Percentiles rank a stretch among this genome's conserved stretches.
Conservation (phyloP, 2,797 vertebrate species). For the Pristis pectinata region DNA sequence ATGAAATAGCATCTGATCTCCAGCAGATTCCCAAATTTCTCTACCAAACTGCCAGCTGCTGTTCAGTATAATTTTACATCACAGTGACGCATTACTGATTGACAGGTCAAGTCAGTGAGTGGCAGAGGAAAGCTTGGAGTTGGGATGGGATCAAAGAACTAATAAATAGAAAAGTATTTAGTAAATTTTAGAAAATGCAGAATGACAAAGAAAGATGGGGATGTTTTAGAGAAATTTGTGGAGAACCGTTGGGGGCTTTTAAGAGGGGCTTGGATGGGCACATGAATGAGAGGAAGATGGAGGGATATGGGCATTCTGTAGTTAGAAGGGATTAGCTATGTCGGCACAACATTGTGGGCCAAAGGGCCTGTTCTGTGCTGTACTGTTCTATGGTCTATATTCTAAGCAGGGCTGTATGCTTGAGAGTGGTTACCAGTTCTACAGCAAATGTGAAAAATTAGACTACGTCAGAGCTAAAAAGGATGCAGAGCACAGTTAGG, state of each 20-base stretch:
- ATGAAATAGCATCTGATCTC: too few relatives aligned
- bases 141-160: neutral
- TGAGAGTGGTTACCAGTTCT: neutral
- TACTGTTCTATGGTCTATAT: too few relatives aligned
- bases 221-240: neutral
- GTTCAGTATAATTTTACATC: too few relatives aligned
- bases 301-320: too few relatives aligned
- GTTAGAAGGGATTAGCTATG: too few relatives aligned
- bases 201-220: neutral
- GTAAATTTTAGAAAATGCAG: neutral
- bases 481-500: neutral
- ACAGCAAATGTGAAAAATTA: neutral
- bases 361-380: too few relatives aligned
- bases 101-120: neutral
- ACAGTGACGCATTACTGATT: neutral
- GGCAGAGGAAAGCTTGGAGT: neutral
- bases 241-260: neutral
- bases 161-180: neutral
- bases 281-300: too few relatives aligned
- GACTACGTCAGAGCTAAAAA: neutral
- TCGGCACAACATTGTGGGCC: too few relatives aligned
- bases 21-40: too few relatives aligned
- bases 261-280: too few relatives aligned
- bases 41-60: too few relatives aligned
- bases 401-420: too few relatives aligned